These are phyloP conservation scores for Pseudomyrmex dendroicus DNA, from an alignment of 1,140 invertebrate genomes.

Conservation along the genomic window DNA sequence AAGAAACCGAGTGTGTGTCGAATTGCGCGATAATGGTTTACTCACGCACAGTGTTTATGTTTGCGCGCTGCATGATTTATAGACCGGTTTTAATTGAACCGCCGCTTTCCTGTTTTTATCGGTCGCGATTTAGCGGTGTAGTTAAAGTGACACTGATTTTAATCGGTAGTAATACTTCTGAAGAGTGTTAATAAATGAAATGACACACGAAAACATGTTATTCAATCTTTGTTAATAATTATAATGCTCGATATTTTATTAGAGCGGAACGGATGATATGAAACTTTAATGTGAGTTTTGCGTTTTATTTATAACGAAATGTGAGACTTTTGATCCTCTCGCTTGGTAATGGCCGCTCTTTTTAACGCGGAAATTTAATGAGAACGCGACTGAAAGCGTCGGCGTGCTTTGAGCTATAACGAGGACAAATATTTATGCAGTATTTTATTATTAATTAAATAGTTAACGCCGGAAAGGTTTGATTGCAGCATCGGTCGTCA, in stretches of 20 bases:
- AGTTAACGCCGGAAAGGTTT: slow-evolving; percentile 24
- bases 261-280: too few species aligned
- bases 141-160: slow-evolving; percentile 16
- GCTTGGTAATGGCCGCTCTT: background rate
- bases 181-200: slow-evolving; percentile 5
- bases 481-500: background rate
- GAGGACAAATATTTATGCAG: slow-evolving; percentile 39
- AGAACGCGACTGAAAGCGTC: slow-evolving; percentile 18
- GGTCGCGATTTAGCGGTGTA: background rate
- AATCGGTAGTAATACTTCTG: background rate
- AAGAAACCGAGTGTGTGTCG: background rate
- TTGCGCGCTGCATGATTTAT: slow-evolving; percentile 26
- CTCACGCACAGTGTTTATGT: slow-evolving; percentile 26
- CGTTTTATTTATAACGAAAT: background rate
- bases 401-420: slow-evolving; percentile 30
- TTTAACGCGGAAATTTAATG: slow-evolving; percentile 49
- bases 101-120: slow-evolving; percentile 14
- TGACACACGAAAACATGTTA: too few species aligned
- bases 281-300: slow-evolving; percentile 16
- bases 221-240: too few species aligned
- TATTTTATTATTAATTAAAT: slow-evolving; percentile 54
- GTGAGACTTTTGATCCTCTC: background rate
- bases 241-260: too few species aligned
- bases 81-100: slow-evolving; percentile 24
- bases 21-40: slow-evolving; percentile 23